Evolutionary conservation across 2,797 vertebrate genomes (phyloP).

Genomic region (Chelon labrosus): DNA sequence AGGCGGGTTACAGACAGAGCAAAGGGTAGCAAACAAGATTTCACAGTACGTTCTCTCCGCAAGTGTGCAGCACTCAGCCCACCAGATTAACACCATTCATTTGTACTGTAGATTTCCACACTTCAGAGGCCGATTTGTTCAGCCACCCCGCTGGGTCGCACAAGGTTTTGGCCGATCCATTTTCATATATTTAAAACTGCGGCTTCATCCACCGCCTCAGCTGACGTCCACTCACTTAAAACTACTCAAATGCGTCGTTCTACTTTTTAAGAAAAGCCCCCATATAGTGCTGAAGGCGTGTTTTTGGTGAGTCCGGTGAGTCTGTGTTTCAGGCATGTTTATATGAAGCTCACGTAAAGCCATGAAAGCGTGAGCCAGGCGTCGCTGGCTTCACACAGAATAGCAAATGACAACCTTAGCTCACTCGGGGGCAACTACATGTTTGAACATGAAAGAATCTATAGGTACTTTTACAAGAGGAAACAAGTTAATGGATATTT

Average conservation of each 20-base stretch:
- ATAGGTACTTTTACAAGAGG: background rate
- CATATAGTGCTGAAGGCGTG: background rate
- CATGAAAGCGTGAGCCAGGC: slow-evolving; percentile 8
- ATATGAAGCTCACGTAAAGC: slow-evolving; percentile 22
- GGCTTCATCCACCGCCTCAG: slow-evolving; percentile 7
- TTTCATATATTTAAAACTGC: slow-evolving; percentile 31
- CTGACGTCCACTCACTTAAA: background rate
- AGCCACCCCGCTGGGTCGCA: slow-evolving; percentile 35
- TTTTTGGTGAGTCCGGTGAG: slow-evolving; percentile 1
- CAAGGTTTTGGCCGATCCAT: slow-evolving; percentile 28
- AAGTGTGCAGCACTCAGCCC: slow-evolving; percentile 48
- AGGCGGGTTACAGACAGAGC: slow-evolving; percentile 36
- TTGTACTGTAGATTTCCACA: slow-evolving; percentile 65
- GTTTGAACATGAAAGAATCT: slow-evolving; percentile 16
- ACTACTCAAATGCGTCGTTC: background rate
- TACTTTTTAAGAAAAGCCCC: background rate
- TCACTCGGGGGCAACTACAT: background rate
- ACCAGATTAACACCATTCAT: slow-evolving; percentile 65
- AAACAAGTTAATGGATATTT: background rate
- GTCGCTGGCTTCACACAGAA: slow-evolving; percentile 48
- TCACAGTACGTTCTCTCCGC: slow-evolving; percentile 53
- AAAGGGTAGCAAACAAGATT: slow-evolving; percentile 68
- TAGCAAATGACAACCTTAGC: slow-evolving; percentile 25
- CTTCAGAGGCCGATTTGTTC: slow-evolving; percentile 63
- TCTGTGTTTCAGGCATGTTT: slow-evolving; percentile 17